A percentile compares a stretch with the other conserved stretches of the same genome.
Conservation (phyloP, 2,797 vertebrate species). For the Euthynnus affinis region DNA sequence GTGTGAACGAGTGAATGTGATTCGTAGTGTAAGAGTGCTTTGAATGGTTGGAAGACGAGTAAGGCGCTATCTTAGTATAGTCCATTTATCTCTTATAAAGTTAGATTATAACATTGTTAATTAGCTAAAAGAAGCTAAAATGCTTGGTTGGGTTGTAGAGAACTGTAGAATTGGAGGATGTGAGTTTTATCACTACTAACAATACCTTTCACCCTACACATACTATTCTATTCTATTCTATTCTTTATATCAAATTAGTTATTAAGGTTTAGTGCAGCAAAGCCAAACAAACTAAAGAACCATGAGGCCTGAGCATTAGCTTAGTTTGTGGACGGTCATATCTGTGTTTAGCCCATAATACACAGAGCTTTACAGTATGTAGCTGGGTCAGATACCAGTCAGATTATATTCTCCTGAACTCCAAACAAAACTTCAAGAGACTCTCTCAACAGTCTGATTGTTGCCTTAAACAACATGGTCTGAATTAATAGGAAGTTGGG, state of each 20-base stretch:
- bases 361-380: background rate
- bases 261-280: background rate
- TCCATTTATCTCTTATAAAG: too few relatives aligned
- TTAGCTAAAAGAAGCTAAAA: too few relatives aligned
- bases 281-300: background rate
- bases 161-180: background rate
- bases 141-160: too few relatives aligned
- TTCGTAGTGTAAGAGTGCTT: too few relatives aligned
- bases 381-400: background rate
- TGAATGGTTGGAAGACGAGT: too few relatives aligned
- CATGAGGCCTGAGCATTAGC: background rate
- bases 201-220: background rate
- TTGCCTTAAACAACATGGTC: constrained; percentile 7
- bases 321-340: constrained; percentile 4
- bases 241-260: too few relatives aligned
- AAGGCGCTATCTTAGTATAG: too few relatives aligned
- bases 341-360: constrained; percentile 10
- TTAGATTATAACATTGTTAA: too few relatives aligned
- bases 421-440: background rate
- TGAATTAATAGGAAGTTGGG: background rate
- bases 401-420: constrained; percentile 11
- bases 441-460: constrained; percentile 5
- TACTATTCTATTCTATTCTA: background rate
- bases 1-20: too few relatives aligned
- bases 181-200: background rate